A percentile compares a stretch with the other conserved stretches of the same genome.
Conservation (phyloP, 2,888 invertebrate genomes). For the Megamerina dolium region DNA sequence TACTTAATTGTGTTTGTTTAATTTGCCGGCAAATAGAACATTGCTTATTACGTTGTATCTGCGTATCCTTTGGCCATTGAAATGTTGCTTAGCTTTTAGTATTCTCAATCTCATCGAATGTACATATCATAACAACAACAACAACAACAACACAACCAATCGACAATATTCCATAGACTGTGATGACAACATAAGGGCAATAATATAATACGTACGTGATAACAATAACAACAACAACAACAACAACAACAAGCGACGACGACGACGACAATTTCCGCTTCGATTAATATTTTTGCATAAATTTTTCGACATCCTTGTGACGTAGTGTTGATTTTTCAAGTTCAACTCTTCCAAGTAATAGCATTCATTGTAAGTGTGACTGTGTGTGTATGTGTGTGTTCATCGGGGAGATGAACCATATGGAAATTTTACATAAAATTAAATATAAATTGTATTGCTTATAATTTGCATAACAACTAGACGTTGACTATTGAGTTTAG, state of each 20-base stretch:
- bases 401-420: too few species aligned
- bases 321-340: slow-evolving; percentile 23
- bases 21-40: too few species aligned
- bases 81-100: background rate
- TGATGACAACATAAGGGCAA: too few species aligned
- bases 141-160: background rate
- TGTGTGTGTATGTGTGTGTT: too few species aligned
- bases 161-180: too few species aligned
- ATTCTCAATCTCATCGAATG: background rate
- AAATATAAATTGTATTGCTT: too few species aligned
- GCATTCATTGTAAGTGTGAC: too few species aligned
- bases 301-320: too few species aligned
- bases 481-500: too few species aligned
- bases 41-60: background rate
- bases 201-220: too few species aligned
- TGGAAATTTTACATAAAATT: slow-evolving; percentile 11
- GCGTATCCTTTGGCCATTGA: background rate
- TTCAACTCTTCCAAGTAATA: slow-evolving; percentile 18
- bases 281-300: slow-evolving; percentile 23
- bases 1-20: too few species aligned
- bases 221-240: background rate
- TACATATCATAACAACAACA: background rate
- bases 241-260: slow-evolving; percentile 15
- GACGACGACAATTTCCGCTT: slow-evolving; percentile 30
- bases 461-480: too few species aligned